Evolutionary conservation across 2,113 vertebrate species (phyloP).

Genomic region (Pionites leucogaster): DNA sequence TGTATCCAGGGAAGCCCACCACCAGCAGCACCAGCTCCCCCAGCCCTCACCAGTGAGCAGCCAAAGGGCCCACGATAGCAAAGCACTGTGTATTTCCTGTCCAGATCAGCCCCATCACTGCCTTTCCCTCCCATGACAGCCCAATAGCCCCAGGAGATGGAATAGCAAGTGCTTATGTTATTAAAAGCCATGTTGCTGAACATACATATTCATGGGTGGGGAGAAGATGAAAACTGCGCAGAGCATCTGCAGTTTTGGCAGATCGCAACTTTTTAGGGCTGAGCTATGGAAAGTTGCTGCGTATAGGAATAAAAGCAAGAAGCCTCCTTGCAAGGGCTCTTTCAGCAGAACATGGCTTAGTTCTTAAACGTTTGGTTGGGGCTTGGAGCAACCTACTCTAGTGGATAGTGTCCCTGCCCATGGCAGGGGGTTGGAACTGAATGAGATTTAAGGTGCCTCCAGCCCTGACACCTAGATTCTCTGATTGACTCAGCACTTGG

Average conservation of each 20-base stretch:
- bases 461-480: background rate
- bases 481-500: background rate
- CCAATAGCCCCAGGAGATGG: background rate
- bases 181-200: background rate
- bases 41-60: rapidly evolving
- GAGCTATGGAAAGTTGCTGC: background rate
- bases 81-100: rapidly evolving
- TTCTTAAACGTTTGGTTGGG: background rate
- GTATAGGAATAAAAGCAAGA: background rate
- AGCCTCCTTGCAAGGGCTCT: background rate
- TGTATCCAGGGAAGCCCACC: background rate
- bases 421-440: background rate
- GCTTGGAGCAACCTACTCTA: background rate
- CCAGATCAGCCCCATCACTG: rapidly evolving
- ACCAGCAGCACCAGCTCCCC: background rate
- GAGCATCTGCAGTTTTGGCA: background rate
- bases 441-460: background rate
- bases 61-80: background rate
- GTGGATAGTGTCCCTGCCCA: background rate
- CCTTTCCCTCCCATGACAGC: background rate
- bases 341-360: background rate
- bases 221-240: background rate
- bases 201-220: background rate
- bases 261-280: background rate
- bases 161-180: background rate